Evolutionary conservation across 2,888 invertebrate genomes (phyloP).

Genomic region (Oligia latruncula): DNA sequence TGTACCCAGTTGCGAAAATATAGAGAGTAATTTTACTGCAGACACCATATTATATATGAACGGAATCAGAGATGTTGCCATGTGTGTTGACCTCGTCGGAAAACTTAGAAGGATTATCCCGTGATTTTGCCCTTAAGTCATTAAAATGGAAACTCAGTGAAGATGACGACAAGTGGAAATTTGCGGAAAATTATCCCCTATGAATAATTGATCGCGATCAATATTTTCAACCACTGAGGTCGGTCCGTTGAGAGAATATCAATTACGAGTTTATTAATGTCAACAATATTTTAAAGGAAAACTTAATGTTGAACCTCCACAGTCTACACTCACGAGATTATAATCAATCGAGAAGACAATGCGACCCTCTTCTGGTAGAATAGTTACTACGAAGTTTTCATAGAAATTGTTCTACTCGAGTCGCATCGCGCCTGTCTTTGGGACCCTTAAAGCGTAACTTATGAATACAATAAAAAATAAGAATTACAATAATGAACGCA

Average conservation of each 20-base stretch:
- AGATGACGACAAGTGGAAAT: conserved; percentile 24
- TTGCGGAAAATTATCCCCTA: conserved; percentile 31
- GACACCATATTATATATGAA: not conserved
- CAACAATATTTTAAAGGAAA: conserved; percentile 29
- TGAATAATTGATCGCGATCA: conserved; percentile 44
- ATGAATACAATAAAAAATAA: not conserved
- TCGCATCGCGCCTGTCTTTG: too few relatives aligned
- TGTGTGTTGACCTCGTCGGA: not conserved
- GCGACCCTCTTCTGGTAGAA: too few relatives aligned
- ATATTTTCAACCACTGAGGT: conserved; percentile 48
- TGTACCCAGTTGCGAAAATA: not conserved
- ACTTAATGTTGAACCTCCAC: not conserved
- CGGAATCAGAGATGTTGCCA: too few relatives aligned
- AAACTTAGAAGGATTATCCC: conserved; percentile 19
- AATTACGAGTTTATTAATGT: conserved; percentile 28
- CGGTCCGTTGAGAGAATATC: conserved; percentile 22
- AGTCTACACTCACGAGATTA: not conserved
- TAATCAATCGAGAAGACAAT: not conserved
- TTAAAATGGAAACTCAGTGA: conserved; percentile 23
- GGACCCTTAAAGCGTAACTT: not conserved
- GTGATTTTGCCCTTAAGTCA: conserved; percentile 4
- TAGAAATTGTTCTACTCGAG: too few relatives aligned
- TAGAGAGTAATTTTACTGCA: not conserved
- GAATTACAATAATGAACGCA: not conserved
- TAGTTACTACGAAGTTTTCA: too few relatives aligned